Evolutionary conservation across 2,888 invertebrate species (phyloP).

Genomic region (Cloeon dipterum): DNA sequence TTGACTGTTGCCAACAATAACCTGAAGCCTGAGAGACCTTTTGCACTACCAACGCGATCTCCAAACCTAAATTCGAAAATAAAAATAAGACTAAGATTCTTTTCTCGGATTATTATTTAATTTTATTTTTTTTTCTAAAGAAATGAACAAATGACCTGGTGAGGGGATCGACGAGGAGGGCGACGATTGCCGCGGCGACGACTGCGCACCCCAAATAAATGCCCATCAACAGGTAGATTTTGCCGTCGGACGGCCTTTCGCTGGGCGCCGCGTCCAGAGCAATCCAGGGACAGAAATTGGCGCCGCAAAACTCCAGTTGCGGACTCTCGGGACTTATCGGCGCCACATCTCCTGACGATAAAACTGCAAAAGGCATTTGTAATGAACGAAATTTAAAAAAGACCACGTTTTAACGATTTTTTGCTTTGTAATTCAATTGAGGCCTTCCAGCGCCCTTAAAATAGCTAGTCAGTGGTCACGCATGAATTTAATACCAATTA

Average conservation of each 20-base stretch:
- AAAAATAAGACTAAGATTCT: not conserved
- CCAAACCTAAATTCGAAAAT: conserved; percentile 38
- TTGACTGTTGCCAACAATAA: conserved; percentile 69
- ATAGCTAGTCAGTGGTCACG: too few relatives aligned
- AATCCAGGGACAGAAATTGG: conserved; percentile 51
- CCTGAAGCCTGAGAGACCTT: conserved; percentile 53
- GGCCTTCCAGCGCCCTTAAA: too few relatives aligned
- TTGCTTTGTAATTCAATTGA: too few relatives aligned
- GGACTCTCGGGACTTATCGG: conserved; percentile 20
- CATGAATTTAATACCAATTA: too few relatives aligned
- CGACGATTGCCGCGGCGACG: conserved; percentile 66
- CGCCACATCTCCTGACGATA: conserved; percentile 42
- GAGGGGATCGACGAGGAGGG: conserved; percentile 70
- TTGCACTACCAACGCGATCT: conserved; percentile 51
- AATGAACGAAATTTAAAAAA: too few relatives aligned
- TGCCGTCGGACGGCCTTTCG: conserved; percentile 55
- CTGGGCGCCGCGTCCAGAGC: conserved; percentile 45
- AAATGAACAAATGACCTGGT: conserved; percentile 35
- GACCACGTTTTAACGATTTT: too few relatives aligned
- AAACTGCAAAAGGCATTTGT: conserved; percentile 34
- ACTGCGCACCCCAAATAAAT: conserved; percentile 75
- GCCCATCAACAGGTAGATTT: conserved; percentile 71
- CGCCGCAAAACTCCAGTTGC: conserved; percentile 41
- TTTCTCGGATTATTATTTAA: not conserved
- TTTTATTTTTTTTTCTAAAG: not conserved